Evolutionary conservation across 2,888 invertebrate species (phyloP).

Genomic region (Synergus gifuensis): DNA sequence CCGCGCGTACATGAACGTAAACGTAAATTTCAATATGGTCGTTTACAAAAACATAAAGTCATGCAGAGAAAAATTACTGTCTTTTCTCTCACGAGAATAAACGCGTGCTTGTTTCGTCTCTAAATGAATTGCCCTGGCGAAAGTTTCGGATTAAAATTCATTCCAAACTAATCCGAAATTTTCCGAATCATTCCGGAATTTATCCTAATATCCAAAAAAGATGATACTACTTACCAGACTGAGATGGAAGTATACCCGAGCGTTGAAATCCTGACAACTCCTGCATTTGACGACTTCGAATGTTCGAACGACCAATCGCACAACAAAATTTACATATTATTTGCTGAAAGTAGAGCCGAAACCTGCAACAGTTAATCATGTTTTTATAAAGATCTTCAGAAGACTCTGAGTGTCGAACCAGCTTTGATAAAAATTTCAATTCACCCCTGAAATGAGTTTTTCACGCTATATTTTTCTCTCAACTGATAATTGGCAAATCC

Average conservation of each 20-base stretch:
- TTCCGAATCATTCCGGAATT: too few relatives aligned
- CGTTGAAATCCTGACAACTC: slow-evolving; percentile 61
- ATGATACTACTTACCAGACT: slow-evolving; percentile 58
- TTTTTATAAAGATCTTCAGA: neutral
- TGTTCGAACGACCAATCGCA: slow-evolving; percentile 80
- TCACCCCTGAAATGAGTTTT: slow-evolving; percentile 5
- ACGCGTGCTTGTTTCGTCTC: too few relatives aligned
- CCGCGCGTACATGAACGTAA: neutral
- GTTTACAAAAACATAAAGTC: neutral
- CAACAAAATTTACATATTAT: slow-evolving; percentile 72
- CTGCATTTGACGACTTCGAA: slow-evolving; percentile 78
- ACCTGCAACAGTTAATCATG: slow-evolving; percentile 60
- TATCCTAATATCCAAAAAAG: too few relatives aligned
- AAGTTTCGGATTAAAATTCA: too few relatives aligned
- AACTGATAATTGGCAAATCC: slow-evolving; percentile 2
- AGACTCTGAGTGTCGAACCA: neutral
- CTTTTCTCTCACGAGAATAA: neutral
- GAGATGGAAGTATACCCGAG: slow-evolving; percentile 60
- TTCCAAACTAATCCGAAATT: too few relatives aligned
- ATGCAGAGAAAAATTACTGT: neutral
- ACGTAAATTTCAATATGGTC: slow-evolving; percentile 15
- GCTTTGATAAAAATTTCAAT: neutral
- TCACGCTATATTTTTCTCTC: neutral
- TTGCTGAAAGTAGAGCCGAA: slow-evolving; percentile 74
- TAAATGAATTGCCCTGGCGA: too few relatives aligned